These are phyloP conservation scores for Anagyrus pseudococci DNA, from an alignment of 2,888 invertebrate genomes.

Conservation along the genomic window DNA sequence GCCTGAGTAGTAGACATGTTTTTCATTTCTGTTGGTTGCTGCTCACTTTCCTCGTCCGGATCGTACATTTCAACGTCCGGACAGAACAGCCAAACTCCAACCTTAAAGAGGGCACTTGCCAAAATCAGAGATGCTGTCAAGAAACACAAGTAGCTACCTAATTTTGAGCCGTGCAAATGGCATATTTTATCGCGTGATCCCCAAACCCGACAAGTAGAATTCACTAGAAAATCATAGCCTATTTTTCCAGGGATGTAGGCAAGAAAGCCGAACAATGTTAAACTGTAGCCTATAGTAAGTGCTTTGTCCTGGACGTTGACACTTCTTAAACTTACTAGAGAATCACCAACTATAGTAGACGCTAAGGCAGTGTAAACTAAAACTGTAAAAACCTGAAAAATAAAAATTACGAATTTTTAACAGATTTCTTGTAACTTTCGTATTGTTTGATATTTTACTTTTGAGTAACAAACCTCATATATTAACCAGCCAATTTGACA, in stretches of 20 bases:
- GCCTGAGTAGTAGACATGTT: constrained; percentile 40
- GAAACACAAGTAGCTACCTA: constrained; percentile 64
- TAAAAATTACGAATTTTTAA: background rate
- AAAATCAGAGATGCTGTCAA: constrained; percentile 61
- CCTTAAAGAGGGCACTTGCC: constrained; percentile 61
- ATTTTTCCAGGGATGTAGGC: constrained; percentile 71
- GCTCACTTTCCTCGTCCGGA: constrained; percentile 34
- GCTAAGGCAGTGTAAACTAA: constrained; percentile 60
- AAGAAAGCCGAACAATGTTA: constrained; percentile 65
- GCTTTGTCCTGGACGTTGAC: constrained; percentile 70
- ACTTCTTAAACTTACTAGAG: constrained; percentile 66
- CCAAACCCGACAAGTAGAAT: constrained; percentile 63
- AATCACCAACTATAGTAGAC: constrained; percentile 62
- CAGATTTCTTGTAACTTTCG: background rate
- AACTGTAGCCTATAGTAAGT: constrained; percentile 67
- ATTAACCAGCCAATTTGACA: constrained; percentile 65
- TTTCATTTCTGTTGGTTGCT: constrained; percentile 42
- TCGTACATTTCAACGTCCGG: constrained; percentile 59
- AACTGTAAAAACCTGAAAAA: constrained; percentile 59
- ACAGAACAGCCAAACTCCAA: constrained; percentile 62
- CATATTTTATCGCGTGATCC: constrained; percentile 60
- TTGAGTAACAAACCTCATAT: constrained; percentile 55
- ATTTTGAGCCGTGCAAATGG: constrained; percentile 62
- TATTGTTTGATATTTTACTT: background rate
- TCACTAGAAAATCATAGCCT: constrained; percentile 67